These are phyloP conservation scores for Schlechtendalia chinensis DNA, from an alignment of 1,140 invertebrate species.

Conservation along the genomic window DNA sequence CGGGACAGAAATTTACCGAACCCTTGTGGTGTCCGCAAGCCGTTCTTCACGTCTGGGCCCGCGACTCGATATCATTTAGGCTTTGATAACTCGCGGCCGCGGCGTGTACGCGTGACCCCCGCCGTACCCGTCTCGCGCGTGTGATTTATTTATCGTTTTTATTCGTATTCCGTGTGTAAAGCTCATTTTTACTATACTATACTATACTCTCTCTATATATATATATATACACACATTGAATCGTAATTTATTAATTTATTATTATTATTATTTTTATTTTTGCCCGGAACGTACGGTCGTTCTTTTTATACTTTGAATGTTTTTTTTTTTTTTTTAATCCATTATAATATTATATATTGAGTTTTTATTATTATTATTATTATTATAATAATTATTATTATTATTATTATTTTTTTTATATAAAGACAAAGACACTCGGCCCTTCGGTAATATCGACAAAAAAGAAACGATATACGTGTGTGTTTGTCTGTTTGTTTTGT, in stretches of 20 bases:
- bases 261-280: no score
- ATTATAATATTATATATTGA: conserved; percentile 5
- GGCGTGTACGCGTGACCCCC: no score
- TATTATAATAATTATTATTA: conserved; percentile 21
- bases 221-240: not conserved
- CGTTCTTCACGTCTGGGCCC: no score
- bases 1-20: no score
- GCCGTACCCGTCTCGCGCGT: not conserved
- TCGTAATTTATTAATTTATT: conserved; percentile 50
- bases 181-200: conserved; percentile 18
- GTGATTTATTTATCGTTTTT: conserved; percentile 43
- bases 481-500: not conserved
- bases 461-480: not conserved
- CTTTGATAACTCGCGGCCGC: not conserved
- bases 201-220: no score
- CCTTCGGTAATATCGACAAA: not conserved
- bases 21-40: no score
- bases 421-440: not conserved
- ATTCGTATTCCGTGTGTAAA: conserved; percentile 23
- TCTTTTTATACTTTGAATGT: conserved; percentile 47
- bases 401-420: not conserved
- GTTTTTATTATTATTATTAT: conserved; percentile 37
- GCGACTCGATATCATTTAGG: no score
- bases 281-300: not conserved
- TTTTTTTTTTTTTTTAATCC: conserved; percentile 6